phyloP scores from a whole-genome alignment of 64 coral and sea anemone species.

The Stichodactyla helianthus region DNA sequence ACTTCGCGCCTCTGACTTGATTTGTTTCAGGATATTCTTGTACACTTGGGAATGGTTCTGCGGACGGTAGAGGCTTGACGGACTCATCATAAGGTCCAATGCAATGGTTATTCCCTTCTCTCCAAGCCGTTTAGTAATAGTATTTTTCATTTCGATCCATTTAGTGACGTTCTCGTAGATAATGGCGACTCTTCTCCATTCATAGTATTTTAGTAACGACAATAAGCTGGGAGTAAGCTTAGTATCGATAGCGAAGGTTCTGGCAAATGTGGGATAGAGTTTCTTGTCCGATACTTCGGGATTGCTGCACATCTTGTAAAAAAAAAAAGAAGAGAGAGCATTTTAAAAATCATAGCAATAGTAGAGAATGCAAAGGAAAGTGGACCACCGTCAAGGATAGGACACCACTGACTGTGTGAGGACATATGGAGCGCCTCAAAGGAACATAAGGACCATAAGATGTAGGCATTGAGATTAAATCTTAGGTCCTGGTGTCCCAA shows the following conservation, averaged over 20 bases:
- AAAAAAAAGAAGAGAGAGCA: not conserved
- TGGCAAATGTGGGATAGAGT: constrained; percentile 75
- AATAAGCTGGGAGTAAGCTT: constrained; percentile 64
- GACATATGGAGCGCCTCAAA: too few relatives aligned
- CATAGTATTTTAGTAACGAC: constrained; percentile 71
- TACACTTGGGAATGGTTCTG: constrained; percentile 51
- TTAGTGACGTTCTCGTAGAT: constrained; percentile 92
- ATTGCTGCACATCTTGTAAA: constrained; percentile 78
- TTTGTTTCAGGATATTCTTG: constrained; percentile 36
- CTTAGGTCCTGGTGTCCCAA: too few relatives aligned
- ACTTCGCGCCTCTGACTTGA: constrained; percentile 57
- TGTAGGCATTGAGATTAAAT: too few relatives aligned
- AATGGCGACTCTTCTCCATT: constrained; percentile 76
- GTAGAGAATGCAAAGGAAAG: too few relatives aligned
- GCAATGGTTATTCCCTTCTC: constrained; percentile 64
- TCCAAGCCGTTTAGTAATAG: constrained; percentile 53
- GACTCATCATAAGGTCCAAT: constrained; percentile 47
- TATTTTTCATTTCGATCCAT: constrained; percentile 88
- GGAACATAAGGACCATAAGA: too few relatives aligned
- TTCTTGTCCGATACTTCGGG: constrained; percentile 77
- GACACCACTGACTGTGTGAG: too few relatives aligned
- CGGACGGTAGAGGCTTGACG: constrained; percentile 48
- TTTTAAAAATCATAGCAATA: too few relatives aligned
- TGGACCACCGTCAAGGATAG: too few relatives aligned
- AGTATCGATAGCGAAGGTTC: constrained; percentile 79